phyloP scores from a whole-genome alignment of 2,888 invertebrate species.

The Ephialtes manifestator region DNA sequence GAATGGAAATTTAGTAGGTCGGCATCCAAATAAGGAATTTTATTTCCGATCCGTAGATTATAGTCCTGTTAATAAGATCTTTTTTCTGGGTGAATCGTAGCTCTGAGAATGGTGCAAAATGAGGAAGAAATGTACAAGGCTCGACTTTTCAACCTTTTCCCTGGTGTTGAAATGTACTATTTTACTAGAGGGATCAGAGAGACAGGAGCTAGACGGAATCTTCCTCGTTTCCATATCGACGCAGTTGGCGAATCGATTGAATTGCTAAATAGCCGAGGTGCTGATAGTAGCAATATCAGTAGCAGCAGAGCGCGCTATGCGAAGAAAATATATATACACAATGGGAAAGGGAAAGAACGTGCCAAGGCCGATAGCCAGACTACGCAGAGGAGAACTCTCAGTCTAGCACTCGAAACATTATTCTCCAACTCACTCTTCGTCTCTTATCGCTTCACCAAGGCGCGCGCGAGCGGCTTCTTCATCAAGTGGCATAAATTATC shows the following conservation, averaged over 20 bases:
- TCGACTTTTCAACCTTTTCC: too few species aligned
- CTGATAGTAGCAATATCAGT: neutral
- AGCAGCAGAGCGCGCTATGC: neutral
- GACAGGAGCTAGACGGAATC: neutral
- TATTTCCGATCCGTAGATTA: too few species aligned
- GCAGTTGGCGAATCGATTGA: neutral
- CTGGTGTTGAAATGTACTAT: too few species aligned
- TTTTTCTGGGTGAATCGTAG: too few species aligned
- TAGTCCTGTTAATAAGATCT: too few species aligned
- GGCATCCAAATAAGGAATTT: too few species aligned
- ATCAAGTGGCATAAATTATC: neutral
- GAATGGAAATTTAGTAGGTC: too few species aligned
- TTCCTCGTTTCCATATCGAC: neutral
- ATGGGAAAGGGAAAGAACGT: neutral
- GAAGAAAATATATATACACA: neutral
- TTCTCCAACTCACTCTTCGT: constrained; percentile 18
- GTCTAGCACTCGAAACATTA: constrained; percentile 9
- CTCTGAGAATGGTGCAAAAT: too few species aligned
- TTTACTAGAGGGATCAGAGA: neutral
- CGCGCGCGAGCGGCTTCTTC: neutral
- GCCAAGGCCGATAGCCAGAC: neutral
- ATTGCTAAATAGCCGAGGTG: neutral
- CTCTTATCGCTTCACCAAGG: constrained; percentile 22
- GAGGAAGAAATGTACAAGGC: too few species aligned
- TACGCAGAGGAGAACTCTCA: neutral